These are phyloP conservation scores for Andrena bucephala DNA, from an alignment of 2,888 invertebrate genomes.

Conservation along the genomic window DNA sequence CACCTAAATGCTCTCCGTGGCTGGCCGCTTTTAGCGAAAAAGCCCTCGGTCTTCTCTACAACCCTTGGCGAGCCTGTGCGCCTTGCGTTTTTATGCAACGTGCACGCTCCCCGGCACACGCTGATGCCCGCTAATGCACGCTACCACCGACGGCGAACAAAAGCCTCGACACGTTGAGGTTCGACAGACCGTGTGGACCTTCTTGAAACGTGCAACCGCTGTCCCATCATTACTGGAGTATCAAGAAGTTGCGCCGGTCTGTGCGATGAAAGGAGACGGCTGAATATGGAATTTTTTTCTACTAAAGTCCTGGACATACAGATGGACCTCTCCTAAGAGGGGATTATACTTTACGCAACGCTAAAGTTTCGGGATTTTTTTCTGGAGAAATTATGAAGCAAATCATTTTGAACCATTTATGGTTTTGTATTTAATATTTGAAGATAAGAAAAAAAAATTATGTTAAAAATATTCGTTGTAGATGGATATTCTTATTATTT, in stretches of 20 bases:
- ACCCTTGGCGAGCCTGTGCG: neutral
- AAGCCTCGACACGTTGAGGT: conserved; percentile 40
- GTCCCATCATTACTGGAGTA: neutral
- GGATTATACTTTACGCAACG: no score
- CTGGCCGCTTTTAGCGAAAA: conserved; percentile 70
- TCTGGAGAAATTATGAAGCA: no score
- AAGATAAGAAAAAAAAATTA: no score
- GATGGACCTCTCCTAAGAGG: no score
- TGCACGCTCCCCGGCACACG: conserved; percentile 20
- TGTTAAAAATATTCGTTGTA: no score
- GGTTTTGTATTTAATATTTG: no score
- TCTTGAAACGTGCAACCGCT: conserved; percentile 10
- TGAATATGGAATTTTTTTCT: no score
- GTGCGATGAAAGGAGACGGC: no score
- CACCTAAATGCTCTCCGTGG: conserved; percentile 69
- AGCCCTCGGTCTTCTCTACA: conserved; percentile 45
- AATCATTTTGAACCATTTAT: no score
- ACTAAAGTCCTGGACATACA: no score
- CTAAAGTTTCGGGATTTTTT: no score
- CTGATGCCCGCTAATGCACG: conserved; percentile 49
- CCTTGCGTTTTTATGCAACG: conserved; percentile 17
- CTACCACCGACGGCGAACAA: conserved; percentile 40
- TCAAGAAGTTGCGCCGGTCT: neutral
- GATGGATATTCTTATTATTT: no score
- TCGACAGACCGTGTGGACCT: conserved; percentile 13